phyloP scores from a whole-genome alignment of 2,888 invertebrate species.

The Pyralis farinalis region DNA sequence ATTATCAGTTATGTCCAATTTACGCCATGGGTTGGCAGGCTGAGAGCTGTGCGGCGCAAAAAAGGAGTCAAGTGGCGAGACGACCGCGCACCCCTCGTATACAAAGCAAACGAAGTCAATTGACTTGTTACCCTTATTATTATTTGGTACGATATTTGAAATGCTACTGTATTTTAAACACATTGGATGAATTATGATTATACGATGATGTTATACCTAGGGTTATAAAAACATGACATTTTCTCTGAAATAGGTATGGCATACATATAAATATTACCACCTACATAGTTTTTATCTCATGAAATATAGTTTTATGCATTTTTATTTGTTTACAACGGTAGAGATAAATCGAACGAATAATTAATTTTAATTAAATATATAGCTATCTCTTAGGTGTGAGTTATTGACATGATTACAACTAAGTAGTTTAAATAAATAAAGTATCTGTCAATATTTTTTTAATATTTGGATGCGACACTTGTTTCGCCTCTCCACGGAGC shows the following conservation, averaged over 20 bases:
- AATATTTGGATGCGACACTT: too few species aligned
- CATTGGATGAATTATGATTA: conserved; percentile 8
- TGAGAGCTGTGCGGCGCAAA: conserved; percentile 44
- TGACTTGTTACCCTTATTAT: conserved; percentile 63
- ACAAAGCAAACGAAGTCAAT: conserved; percentile 48
- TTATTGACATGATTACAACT: too few species aligned
- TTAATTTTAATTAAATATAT: too few species aligned
- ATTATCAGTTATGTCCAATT: conserved; percentile 72
- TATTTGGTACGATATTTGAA: conserved; percentile 36
- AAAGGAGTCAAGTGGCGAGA: conserved; percentile 56
- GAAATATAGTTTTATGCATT: conserved; percentile 1
- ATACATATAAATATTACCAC: neutral
- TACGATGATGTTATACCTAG: neutral
- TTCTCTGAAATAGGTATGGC: neutral
- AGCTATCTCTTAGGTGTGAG: too few species aligned
- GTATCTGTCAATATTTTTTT: too few species aligned
- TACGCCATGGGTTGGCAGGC: conserved; percentile 38
- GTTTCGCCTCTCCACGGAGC: too few species aligned
- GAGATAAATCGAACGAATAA: too few species aligned
- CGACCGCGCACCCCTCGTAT: conserved; percentile 39
- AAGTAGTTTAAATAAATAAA: too few species aligned
- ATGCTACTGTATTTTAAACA: conserved; percentile 1
- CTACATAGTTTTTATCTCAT: conserved; percentile 3
- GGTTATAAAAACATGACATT: too few species aligned
- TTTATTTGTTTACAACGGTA: neutral